Conservation (phyloP, 2,888 invertebrate genomes). For the Schrankia costaestrigalis region DNA sequence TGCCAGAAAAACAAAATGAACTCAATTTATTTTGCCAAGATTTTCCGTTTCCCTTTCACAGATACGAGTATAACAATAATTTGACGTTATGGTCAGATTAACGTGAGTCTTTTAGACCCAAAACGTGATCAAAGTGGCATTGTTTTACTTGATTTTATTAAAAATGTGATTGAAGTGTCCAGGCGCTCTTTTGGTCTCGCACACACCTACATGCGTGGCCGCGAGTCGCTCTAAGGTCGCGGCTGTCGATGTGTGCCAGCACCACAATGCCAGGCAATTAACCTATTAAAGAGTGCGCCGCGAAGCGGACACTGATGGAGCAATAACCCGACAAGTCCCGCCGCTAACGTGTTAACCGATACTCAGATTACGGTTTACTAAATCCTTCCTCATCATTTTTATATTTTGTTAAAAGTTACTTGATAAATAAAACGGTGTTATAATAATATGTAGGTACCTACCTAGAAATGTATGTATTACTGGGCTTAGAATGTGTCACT, state of each 20-base stretch:
- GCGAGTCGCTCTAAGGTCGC: constrained; percentile 74
- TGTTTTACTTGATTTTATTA: constrained; percentile 21
- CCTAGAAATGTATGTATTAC: too few relatives aligned
- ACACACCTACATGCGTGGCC: constrained; percentile 69
- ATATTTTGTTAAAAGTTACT: not conserved
- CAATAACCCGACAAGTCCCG: constrained; percentile 63
- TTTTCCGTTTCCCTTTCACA: constrained; percentile 29
- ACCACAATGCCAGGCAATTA: constrained; percentile 78
- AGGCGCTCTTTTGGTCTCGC: constrained; percentile 59
- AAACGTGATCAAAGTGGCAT: too few relatives aligned
- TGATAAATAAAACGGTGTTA: too few relatives aligned
- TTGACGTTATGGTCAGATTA: too few relatives aligned
- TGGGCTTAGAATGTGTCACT: too few relatives aligned
- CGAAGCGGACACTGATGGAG: constrained; percentile 60
- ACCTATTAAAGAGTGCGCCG: constrained; percentile 72
- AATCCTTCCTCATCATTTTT: constrained; percentile 3
- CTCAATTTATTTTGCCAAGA: constrained; percentile 37
- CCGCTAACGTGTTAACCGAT: constrained; percentile 49
- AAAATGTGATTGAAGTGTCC: constrained; percentile 34
- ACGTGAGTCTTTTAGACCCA: too few relatives aligned
- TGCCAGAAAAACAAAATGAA: constrained; percentile 41
- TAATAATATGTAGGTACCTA: too few relatives aligned
- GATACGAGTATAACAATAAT: constrained; percentile 14
- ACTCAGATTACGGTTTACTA: constrained; percentile 27
- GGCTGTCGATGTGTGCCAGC: constrained; percentile 73